Evolutionary conservation across 1,140 invertebrate species (phyloP), one percentile per base, ranked within the genome.

Genomic region (Halotydeus destructor): DNA sequence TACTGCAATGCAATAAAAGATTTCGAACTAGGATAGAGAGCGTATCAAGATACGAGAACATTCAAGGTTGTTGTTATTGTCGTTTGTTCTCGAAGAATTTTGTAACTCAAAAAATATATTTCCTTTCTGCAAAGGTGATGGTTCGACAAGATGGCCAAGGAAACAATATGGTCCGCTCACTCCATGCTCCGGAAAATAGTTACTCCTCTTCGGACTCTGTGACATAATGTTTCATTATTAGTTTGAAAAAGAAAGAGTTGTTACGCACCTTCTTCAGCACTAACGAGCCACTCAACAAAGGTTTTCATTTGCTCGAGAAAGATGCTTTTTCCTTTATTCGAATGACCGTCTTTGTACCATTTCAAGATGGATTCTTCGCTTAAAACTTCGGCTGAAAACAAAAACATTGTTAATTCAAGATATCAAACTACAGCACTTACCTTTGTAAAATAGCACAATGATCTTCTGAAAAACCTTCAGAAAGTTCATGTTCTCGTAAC

Each of bases 401-500:
- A 51, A 52, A 48, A 51, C 80, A 79, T 66, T 83, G 88, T 44
- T 46, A 53, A 34, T 41, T 83, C 43, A 88, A 64, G 55, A 93
- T 86, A 44, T 27, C 22, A 25, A 5, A 50, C 6, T 19, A 42
- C 32, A 41, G 48, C 14, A 60, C 68, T 64, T 64, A 74, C 43
- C 76, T 81, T 88, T 89, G 66, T 96, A 96, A 64, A 93, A 77
- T 52, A 93, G 72, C 59, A 93, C 70, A 54, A 93, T 76, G 54
- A 96, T 89, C 65, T 93, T 93, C 56, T 86, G 83, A 72, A 94
- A 96, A 58, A 83, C 81, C 61, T 89, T 88, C 79, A 94, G 86
- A 61, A 96, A 93, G 61, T 81, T 86, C 83, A 93, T 93, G 65
- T 96, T 93, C 56, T 89, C 85, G 61, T 93, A 94, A 64, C 88